Conservation (phyloP, 2,113 vertebrate species). For the Spheniscus mendiculus region DNA sequence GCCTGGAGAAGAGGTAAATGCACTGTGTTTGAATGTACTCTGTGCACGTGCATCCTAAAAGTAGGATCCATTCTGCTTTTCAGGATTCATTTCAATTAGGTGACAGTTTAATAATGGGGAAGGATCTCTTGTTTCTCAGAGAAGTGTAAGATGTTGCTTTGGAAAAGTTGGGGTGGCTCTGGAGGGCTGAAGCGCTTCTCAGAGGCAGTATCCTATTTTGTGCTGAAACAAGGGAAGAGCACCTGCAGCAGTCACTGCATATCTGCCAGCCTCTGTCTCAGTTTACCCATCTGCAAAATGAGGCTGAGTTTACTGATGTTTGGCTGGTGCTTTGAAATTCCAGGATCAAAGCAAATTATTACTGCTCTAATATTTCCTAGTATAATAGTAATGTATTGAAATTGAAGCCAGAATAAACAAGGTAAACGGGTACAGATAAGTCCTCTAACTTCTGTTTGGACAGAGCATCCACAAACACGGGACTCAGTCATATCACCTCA, state of each 20-base stretch:
- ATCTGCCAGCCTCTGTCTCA: background rate
- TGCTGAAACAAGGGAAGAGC: background rate
- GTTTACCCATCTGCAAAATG: conserved; percentile 37
- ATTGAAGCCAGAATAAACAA: conserved; percentile 45
- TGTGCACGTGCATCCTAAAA: rapidly evolving
- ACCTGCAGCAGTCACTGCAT: background rate
- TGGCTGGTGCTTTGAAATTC: conserved; percentile 55
- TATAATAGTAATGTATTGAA: conserved; percentile 21
- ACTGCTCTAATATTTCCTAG: conserved; percentile 16
- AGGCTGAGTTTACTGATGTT: conserved; percentile 27
- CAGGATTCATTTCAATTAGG: background rate
- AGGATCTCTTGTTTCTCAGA: background rate
- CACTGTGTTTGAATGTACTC: background rate
- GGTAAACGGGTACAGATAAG: conserved; percentile 34
- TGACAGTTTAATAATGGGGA: background rate
- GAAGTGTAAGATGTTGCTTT: background rate
- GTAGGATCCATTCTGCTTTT: background rate
- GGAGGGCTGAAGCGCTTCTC: background rate
- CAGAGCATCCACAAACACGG: background rate
- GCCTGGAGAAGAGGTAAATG: conserved; percentile 90
- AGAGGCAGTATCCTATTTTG: background rate
- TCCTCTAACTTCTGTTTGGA: conserved; percentile 41
- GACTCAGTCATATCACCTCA: background rate
- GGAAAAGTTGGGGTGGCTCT: background rate
- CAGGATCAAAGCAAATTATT: conserved; percentile 58